These are phyloP conservation scores for Acanthoscelides obtectus DNA, from an alignment of 2,888 invertebrate species.

Conservation along the genomic window DNA sequence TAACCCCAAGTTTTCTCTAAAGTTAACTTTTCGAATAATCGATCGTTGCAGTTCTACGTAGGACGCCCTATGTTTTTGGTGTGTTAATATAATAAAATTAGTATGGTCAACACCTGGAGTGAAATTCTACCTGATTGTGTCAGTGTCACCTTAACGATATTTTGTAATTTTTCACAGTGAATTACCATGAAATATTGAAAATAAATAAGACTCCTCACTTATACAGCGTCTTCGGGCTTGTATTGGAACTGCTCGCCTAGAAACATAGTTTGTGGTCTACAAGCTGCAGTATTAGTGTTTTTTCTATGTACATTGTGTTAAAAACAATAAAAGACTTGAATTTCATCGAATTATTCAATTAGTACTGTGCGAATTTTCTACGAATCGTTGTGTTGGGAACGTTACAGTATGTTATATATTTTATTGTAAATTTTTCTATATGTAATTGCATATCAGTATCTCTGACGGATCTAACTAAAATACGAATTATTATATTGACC, in stretches of 20 bases:
- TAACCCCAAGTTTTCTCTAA: no score
- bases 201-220: slow-evolving; percentile 10
- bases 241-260: slow-evolving; percentile 39
- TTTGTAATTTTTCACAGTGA: background rate
- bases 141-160: no score
- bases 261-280: slow-evolving; percentile 39
- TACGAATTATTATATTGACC: background rate
- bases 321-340: background rate
- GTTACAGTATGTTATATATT: background rate
- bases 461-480: background rate
- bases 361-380: background rate
- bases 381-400: background rate
- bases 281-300: slow-evolving; percentile 40
- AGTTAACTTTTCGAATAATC: no score
- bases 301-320: slow-evolving; percentile 3
- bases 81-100: no score
- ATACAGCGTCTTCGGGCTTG: slow-evolving; percentile 25
- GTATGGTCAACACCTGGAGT: no score
- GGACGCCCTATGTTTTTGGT: no score
- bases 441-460: background rate
- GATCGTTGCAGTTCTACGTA: no score
- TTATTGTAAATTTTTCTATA: background rate
- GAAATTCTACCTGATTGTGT: no score
- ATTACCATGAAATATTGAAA: background rate
- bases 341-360: background rate